Evolutionary conservation across 2,113 vertebrate genomes (phyloP).

Genomic region (Actenoides hombroni): DNA sequence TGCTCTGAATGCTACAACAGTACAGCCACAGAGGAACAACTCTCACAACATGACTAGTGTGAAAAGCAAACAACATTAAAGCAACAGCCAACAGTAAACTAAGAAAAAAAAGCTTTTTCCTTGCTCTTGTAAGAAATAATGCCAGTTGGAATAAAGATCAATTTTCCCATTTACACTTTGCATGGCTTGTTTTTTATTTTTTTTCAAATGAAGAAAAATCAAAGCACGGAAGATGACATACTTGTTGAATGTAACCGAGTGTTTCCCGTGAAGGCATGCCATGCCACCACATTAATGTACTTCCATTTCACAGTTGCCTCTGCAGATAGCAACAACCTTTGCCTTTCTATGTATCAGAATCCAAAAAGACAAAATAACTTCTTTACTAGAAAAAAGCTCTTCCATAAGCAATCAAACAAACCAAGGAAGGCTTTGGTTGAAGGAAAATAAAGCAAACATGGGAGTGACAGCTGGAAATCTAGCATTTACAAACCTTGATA

Average conservation of each 20-base stretch:
- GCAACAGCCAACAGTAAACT: background rate
- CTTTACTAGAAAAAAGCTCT: background rate
- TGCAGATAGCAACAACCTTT: background rate
- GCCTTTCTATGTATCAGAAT: background rate
- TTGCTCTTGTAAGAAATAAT: slow-evolving; percentile 1
- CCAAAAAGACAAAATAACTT: background rate
- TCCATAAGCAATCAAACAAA: background rate
- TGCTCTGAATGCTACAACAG: background rate
- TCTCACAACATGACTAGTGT: background rate
- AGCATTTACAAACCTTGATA: slow-evolving; percentile 26
- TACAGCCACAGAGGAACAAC: background rate
- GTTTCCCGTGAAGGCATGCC: background rate
- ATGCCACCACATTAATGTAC: background rate
- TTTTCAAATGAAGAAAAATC: background rate
- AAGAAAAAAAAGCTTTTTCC: background rate
- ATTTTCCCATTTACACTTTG: slow-evolving; percentile 30
- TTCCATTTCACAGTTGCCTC: background rate
- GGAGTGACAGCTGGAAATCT: slow-evolving; percentile 6
- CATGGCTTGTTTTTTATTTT: background rate
- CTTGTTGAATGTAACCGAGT: background rate
- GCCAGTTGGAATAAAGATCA: slow-evolving; percentile 23
- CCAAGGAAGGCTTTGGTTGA: background rate
- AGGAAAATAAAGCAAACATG: background rate
- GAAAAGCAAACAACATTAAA: slow-evolving; percentile 5
- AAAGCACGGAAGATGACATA: background rate